Evolutionary conservation across 2,888 invertebrate species (phyloP), one percentile per base, ranked within the genome.

Genomic region (Cheilosia vernalis): DNA sequence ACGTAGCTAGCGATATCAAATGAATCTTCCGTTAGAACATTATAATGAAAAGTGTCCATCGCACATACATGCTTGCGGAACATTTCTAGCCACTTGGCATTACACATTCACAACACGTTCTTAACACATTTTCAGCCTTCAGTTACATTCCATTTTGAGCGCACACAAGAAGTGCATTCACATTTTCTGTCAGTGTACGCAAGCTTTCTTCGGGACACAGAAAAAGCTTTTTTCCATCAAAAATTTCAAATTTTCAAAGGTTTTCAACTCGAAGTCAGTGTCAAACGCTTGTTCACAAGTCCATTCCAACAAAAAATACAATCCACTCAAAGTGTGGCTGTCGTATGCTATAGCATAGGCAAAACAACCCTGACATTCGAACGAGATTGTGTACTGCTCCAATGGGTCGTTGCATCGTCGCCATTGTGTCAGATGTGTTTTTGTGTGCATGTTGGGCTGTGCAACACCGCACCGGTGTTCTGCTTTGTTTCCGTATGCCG

Each of bases 361-460:
- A 64, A 58, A 63, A 19, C 63, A 84, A 69, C 84, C 84, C 74
- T 79, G 79, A 80, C 84, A 84, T 79, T 80, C 81, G 66, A 61
- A 73, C 63, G 47, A 67, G 66, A 55, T 70, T 66, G 60, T 72
- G 53, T 73, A 64, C 24, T 53, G 40, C 7, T n/a, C 15, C 30
- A 6, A 33, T 33, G 2, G 33, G 33, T 10, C 10, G 10, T 13
- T 10, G 13, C 5, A 27, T 13, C 4, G n/a, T 44, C 6, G 3
- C 3, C 47, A 19, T 17, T 53, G 24, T 27, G 60, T 61, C 60
- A 40, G 42, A 49, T 21, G 64, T 64, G 40, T n/a, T 51, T 66
- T 30, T 30, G 9, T 47, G 30, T 63, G 64, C 60, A 44, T 40
- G 15, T 30, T 55, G 67, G 21, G 55, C 33, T 21, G 44, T 30